Conservation (phyloP, 2,888 invertebrate genomes). For the Sinodicranocentrus sp. region DNA sequence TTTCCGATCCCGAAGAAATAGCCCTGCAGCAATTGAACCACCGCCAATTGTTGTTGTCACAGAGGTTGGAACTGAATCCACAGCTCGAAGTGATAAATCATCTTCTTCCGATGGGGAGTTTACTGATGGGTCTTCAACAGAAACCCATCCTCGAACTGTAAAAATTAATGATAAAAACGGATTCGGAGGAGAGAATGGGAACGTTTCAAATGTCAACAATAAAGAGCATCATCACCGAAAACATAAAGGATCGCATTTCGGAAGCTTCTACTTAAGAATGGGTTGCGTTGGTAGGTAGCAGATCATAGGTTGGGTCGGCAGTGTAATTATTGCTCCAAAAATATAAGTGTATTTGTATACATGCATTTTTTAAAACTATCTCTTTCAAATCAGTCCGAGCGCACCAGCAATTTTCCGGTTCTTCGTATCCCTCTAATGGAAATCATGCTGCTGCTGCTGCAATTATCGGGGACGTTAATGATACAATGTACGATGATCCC, state of each 20-base stretch:
- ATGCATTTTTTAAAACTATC: conserved; percentile 80
- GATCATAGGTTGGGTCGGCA: conserved; percentile 99
- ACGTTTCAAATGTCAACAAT: not conserved
- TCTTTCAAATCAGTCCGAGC: conserved; percentile 49
- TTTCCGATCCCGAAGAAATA: conserved; percentile 27
- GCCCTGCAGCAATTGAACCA: conserved; percentile 22
- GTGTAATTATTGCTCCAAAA: too few relatives aligned
- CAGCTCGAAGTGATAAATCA: conserved; percentile 23
- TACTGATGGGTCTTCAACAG: conserved; percentile 34
- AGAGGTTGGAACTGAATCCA: not conserved
- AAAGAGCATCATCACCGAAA: not conserved
- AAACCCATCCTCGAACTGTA: conserved; percentile 28
- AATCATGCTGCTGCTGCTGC: too few relatives aligned
- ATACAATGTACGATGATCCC: conserved; percentile 14
- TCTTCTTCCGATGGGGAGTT: conserved; percentile 27
- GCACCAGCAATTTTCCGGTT: conserved; percentile 49
- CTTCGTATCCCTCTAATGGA: too few relatives aligned
- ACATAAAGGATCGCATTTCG: conserved; percentile 67
- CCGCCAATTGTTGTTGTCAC: not conserved
- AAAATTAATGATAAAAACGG: not conserved
- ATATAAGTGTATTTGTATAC: conserved; percentile 97
- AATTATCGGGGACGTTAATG: not conserved
- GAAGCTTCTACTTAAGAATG: conserved; percentile 70
- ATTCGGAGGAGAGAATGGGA: not conserved
- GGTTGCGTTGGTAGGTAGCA: conserved; percentile 87